Percentiles rank a stretch among this genome's conserved stretches.
phyloP scores from a whole-genome alignment of 2,888 invertebrate species.

The Diarsia brunnea region DNA sequence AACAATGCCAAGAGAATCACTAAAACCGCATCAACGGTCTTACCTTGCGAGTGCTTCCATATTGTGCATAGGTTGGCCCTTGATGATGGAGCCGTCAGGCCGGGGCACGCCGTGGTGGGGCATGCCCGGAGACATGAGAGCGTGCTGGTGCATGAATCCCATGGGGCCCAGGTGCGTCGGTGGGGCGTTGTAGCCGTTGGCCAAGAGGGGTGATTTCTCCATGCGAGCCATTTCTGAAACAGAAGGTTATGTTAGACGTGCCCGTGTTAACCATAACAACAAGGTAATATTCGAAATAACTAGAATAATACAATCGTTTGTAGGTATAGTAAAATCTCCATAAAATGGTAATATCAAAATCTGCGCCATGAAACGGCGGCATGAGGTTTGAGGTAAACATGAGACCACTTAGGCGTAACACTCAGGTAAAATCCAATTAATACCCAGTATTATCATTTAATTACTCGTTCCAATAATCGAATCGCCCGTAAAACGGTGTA shows the following conservation, averaged over 20 bases:
- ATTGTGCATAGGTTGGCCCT: conserved; percentile 96
- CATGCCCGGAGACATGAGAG: conserved; percentile 97
- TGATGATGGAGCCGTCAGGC: conserved; percentile 95
- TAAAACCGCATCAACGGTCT: conserved; percentile 26
- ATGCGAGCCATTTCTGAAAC: conserved; percentile 95
- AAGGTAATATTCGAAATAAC: background rate
- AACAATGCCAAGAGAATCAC: background rate
- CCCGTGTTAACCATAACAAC: background rate
- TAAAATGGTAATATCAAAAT: conserved; percentile 57
- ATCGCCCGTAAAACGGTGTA: conserved; percentile 89
- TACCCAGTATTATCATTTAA: conserved; percentile 90
- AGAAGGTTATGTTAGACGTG: conserved; percentile 50
- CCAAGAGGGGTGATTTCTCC: conserved; percentile 97
- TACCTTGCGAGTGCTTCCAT: conserved; percentile 98
- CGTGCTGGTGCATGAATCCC: conserved; percentile 98
- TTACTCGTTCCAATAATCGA: conserved; percentile 90
- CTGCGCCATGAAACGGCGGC: conserved; percentile 50
- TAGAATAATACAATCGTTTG: conserved; percentile 22
- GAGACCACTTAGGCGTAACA: conserved; percentile 75
- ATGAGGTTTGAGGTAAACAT: conserved; percentile 65
- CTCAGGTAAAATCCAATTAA: conserved; percentile 89
- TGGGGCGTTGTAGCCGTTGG: conserved; percentile 98
- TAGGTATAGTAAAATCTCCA: conserved; percentile 25
- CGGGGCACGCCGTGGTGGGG: conserved; percentile 95
- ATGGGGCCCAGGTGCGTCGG: conserved; percentile 97